These are phyloP conservation scores for Osmerus eperlanus DNA, from an alignment of 2,113 vertebrate genomes.

Conservation along the genomic window DNA sequence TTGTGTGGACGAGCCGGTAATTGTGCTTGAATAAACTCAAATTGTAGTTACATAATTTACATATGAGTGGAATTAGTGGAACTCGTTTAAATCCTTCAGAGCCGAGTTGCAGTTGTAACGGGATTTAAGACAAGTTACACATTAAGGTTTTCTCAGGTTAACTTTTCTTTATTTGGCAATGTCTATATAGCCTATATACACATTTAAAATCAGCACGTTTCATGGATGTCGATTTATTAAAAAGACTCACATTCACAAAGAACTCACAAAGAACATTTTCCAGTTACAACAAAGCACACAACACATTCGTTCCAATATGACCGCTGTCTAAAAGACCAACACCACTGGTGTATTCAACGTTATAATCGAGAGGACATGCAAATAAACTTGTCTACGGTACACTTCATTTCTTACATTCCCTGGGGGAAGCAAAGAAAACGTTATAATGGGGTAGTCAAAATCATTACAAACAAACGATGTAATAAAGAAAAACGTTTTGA, in stretches of 20 bases:
- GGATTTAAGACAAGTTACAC: slow-evolving; percentile 4
- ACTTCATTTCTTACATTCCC: background rate
- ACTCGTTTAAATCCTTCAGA: slow-evolving; percentile 78
- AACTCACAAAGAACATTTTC: too few species aligned
- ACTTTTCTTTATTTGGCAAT: background rate
- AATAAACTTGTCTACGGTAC: background rate
- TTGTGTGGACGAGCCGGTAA: slow-evolving; percentile 87
- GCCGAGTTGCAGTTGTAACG: slow-evolving; percentile 72
- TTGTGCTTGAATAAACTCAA: slow-evolving; percentile 88
- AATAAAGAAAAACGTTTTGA: slow-evolving; percentile 8
- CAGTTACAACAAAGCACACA: too few species aligned
- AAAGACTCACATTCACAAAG: too few species aligned
- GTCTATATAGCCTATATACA: too few species aligned
- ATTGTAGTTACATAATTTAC: slow-evolving; percentile 89
- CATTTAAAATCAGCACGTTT: too few species aligned
- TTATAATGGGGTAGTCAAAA: background rate
- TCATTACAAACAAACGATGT: background rate
- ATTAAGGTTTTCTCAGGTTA: slow-evolving; percentile 4
- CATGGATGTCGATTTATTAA: too few species aligned
- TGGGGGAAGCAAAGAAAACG: background rate
- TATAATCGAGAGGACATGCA: background rate
- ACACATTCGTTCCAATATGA: too few species aligned
- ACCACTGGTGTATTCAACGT: background rate
- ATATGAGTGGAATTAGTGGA: slow-evolving; percentile 83
- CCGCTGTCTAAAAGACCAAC: background rate